A percentile compares a stretch with the other conserved stretches of the same genome.
Evolutionary conservation across 2,888 invertebrate genomes (phyloP).

Genomic region (Macrophya alboannulata): DNA sequence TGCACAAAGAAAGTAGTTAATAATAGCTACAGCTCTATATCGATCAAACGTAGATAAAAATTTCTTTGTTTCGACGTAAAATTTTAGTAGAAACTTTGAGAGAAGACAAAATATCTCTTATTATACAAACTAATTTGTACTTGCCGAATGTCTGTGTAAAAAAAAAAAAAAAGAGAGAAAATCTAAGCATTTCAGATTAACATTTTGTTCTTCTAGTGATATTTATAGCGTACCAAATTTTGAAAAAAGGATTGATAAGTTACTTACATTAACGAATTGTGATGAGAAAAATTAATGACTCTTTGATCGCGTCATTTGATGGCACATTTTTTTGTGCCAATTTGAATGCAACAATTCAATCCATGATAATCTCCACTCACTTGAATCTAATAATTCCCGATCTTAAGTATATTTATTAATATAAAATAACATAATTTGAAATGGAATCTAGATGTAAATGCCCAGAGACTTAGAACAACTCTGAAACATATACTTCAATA

Average conservation of each 20-base stretch:
- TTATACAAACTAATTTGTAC: slow-evolving; percentile 25
- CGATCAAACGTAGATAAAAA: neutral
- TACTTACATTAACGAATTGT: neutral
- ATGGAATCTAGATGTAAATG: slow-evolving; percentile 1
- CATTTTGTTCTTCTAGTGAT: slow-evolving; percentile 21
- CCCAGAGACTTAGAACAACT: neutral
- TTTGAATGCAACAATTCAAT: neutral
- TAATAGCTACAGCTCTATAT: slow-evolving; percentile 7
- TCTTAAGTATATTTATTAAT: neutral
- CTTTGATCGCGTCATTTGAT: slow-evolving; percentile 20
- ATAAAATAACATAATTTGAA: neutral
- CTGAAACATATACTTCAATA: slow-evolving; percentile 8
- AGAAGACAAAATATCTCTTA: slow-evolving; percentile 27
- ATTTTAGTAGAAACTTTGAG: neutral
- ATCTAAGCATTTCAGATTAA: slow-evolving; percentile 2
- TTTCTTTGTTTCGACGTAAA: neutral
- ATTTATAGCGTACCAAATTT: neutral
- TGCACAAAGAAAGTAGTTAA: slow-evolving; percentile 28
- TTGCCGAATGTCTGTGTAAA: neutral
- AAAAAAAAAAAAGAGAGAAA: neutral
- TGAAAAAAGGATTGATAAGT: neutral
- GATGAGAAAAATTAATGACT: slow-evolving; percentile 10
- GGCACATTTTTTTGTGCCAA: neutral
- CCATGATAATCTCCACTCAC: neutral
- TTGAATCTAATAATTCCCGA: neutral